phyloP scores from a whole-genome alignment of 1,140 invertebrate species.

The Daktulosphaira vitifoliae region DNA sequence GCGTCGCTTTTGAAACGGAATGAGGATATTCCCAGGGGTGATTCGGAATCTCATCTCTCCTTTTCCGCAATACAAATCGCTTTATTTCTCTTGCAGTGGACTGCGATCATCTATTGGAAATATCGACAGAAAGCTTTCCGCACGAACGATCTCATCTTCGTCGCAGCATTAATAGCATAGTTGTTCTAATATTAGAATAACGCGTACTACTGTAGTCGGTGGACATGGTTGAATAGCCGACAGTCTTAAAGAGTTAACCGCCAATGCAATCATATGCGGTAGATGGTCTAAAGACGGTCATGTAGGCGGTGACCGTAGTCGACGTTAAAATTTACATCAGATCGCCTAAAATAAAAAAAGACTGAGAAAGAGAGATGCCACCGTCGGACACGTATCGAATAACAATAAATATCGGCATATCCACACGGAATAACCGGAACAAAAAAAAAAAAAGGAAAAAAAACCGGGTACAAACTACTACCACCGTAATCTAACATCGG shows the following conservation, averaged over 20 bases:
- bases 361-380: not conserved
- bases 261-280: no score
- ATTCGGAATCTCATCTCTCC: no score
- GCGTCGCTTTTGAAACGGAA: no score
- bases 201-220: no score
- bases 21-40: no score
- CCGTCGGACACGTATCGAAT: slow-evolving; percentile 22
- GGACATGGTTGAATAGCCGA: no score
- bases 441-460: not conserved
- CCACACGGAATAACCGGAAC: not conserved
- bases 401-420: slow-evolving; percentile 12
- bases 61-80: no score
- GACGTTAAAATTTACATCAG: slow-evolving; percentile 18
- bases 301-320: not conserved
- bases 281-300: no score
- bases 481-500: slow-evolving; percentile 5
- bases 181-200: no score
- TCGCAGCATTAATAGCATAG: not conserved
- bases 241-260: no score
- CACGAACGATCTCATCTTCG: slow-evolving; percentile 19
- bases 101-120: not conserved
- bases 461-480: not conserved
- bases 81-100: no score
- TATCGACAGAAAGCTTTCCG: slow-evolving; percentile 16
- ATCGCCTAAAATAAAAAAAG: not conserved